Conservation (phyloP, 2,113 vertebrate genomes). For the Hyperopisus bebe region DNA sequence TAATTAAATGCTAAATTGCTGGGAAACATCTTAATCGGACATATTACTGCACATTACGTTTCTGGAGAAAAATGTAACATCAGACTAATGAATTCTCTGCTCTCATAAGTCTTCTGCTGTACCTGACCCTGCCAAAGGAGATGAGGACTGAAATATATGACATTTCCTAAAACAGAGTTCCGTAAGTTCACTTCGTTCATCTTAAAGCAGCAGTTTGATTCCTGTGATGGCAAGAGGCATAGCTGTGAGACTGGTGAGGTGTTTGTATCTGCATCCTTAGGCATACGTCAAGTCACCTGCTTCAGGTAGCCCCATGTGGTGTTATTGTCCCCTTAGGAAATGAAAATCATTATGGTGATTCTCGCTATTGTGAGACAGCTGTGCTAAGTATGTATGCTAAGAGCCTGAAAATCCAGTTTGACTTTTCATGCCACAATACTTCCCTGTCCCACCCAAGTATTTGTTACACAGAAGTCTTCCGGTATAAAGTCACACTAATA, state of each 20-base stretch:
- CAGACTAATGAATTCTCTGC: not conserved
- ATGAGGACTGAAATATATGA: not conserved
- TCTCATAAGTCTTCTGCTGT: not conserved
- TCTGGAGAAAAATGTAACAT: not conserved
- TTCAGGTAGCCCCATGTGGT: not conserved
- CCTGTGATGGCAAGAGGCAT: not conserved
- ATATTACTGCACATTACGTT: not conserved
- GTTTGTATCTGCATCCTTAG: not conserved
- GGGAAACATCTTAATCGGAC: not conserved
- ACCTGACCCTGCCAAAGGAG: not conserved
- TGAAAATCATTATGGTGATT: not conserved
- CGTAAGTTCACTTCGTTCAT: not conserved
- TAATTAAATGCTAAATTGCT: not conserved
- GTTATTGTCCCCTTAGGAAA: not conserved
- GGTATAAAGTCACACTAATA: not conserved
- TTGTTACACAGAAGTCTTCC: not conserved
- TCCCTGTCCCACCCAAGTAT: not conserved
- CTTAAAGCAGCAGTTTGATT: not conserved
- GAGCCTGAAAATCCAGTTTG: conserved; percentile 11
- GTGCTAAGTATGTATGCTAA: not conserved
- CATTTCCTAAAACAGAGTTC: not conserved
- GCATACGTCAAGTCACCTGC: not conserved
- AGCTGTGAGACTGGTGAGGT: not conserved
- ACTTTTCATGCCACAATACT: not conserved
- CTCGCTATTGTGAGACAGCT: not conserved